Percentiles rank a stretch among this genome's conserved stretches.
Conservation (phyloP, 2,797 vertebrate genomes). For the Channa striata region DNA sequence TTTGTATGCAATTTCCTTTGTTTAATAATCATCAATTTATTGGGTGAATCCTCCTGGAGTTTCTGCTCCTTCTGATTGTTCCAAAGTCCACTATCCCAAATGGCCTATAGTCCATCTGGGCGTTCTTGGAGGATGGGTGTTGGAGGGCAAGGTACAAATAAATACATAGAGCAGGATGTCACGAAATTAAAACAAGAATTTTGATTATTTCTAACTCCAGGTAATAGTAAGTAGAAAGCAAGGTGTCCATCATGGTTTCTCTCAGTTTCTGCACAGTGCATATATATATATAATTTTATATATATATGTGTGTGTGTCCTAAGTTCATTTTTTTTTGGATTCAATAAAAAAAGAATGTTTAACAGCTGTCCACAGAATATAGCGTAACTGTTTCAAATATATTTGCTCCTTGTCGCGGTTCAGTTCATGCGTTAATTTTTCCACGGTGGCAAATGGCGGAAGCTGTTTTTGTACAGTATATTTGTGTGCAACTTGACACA, state of each 20-base stretch:
- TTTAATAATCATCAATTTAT: conserved; percentile 77
- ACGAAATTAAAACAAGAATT: conserved; percentile 77
- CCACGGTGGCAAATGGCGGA: conserved; percentile 79
- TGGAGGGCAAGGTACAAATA: conserved; percentile 74
- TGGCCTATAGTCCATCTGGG: conserved; percentile 63
- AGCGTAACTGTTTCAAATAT: conserved; percentile 84
- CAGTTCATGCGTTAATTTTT: conserved; percentile 85
- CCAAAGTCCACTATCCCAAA: conserved; percentile 66
- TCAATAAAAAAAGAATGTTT: conserved; percentile 77
- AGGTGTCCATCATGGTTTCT: conserved; percentile 74
- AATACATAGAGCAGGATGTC: conserved; percentile 79
- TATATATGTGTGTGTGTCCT: conserved; percentile 49
- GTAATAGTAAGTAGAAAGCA: conserved; percentile 78
- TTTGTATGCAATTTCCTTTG: conserved; percentile 75
- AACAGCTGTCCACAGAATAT: conserved; percentile 86
- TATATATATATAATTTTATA: conserved; percentile 62
- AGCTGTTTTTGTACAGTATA: conserved; percentile 86
- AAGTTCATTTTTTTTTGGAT: conserved; percentile 74
- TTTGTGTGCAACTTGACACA: conserved; percentile 80
- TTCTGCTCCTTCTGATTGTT: conserved; percentile 79
- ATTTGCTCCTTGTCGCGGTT: conserved; percentile 83
- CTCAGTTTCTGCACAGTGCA: conserved; percentile 75
- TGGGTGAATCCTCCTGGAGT: conserved; percentile 73
- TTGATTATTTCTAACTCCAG: conserved; percentile 80
- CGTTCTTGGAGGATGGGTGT: conserved; percentile 34